Conservation (phyloP, 1,140 invertebrate genomes). For the Bombus haemorrhoidalis region DNA sequence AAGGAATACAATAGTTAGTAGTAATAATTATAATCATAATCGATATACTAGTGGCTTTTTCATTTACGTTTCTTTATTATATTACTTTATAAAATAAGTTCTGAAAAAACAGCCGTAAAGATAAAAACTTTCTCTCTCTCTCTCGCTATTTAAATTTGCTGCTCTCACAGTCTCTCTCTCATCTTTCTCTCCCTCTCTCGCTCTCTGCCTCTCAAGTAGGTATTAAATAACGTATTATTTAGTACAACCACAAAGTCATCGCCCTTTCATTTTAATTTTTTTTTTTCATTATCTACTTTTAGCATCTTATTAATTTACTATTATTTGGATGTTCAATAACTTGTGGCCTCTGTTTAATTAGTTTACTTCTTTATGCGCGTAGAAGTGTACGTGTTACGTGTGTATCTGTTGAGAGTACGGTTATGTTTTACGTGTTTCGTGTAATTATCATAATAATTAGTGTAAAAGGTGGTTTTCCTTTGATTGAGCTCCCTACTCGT, state of each 20-base stretch:
- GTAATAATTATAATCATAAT: conserved; percentile 68
- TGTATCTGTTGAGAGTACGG: conserved; percentile 56
- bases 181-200: background rate
- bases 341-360: conserved; percentile 61
- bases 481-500: conserved; percentile 75
- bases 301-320: conserved; percentile 71
- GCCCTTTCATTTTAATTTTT: conserved; percentile 19
- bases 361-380: conserved; percentile 54
- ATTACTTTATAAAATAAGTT: conserved; percentile 67
- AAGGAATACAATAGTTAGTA: conserved; percentile 66
- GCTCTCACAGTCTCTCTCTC: conserved; percentile 17
- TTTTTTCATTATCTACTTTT: conserved; percentile 49
- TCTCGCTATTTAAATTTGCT: background rate
- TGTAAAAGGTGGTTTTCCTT: conserved; percentile 70
- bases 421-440: conserved; percentile 49
- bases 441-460: conserved; percentile 59
- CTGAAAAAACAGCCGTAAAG: conserved; percentile 58
- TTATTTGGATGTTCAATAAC: conserved; percentile 74
- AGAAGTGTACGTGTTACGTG: conserved; percentile 45
- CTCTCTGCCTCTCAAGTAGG: conserved; percentile 50
- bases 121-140: conserved; percentile 36
- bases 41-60: conserved; percentile 63
- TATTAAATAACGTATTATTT: conserved; percentile 69
- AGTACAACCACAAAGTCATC: conserved; percentile 64
- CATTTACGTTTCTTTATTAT: conserved; percentile 57